These are phyloP conservation scores for Eudemis profundana DNA, from an alignment of 2,888 invertebrate genomes.

Conservation along the genomic window DNA sequence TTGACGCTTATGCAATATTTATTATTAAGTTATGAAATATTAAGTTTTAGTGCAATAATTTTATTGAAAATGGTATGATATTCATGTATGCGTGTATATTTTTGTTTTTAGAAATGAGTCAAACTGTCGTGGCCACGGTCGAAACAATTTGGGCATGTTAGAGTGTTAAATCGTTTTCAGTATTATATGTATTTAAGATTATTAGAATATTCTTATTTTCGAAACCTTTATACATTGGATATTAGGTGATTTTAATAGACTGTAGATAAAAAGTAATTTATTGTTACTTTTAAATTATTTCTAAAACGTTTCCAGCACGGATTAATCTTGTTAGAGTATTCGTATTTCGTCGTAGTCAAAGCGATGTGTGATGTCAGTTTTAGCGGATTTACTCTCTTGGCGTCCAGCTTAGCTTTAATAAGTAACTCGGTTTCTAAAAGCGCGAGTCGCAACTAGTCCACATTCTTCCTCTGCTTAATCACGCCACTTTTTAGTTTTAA, in stretches of 20 bases:
- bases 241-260: conserved; percentile 79
- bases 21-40: conserved; percentile 81
- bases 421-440: conserved; percentile 53
- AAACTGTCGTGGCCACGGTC: conserved; percentile 59
- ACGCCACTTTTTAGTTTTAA: conserved; percentile 27
- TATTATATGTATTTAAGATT: conserved; percentile 81
- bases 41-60: conserved; percentile 83
- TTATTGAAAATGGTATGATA: conserved; percentile 82
- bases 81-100: conserved; percentile 79
- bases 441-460: conserved; percentile 47
- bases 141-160: conserved; percentile 68
- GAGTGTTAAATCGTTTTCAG: conserved; percentile 76
- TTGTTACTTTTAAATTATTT: conserved; percentile 83
- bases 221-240: conserved; percentile 70
- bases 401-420: conserved; percentile 83
- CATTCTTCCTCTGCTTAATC: conserved; percentile 25
- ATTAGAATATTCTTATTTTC: conserved; percentile 76
- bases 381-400: conserved; percentile 66
- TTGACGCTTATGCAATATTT: conserved; percentile 83
- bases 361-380: conserved; percentile 64
- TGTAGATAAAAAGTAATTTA: conserved; percentile 80
- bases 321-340: conserved; percentile 63
- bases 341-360: conserved; percentile 58
- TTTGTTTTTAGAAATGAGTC: conserved; percentile 73
- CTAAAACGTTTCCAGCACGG: conserved; percentile 74